phyloP scores from a whole-genome alignment of 2,113 vertebrate species.

The Tetrax tetrax region DNA sequence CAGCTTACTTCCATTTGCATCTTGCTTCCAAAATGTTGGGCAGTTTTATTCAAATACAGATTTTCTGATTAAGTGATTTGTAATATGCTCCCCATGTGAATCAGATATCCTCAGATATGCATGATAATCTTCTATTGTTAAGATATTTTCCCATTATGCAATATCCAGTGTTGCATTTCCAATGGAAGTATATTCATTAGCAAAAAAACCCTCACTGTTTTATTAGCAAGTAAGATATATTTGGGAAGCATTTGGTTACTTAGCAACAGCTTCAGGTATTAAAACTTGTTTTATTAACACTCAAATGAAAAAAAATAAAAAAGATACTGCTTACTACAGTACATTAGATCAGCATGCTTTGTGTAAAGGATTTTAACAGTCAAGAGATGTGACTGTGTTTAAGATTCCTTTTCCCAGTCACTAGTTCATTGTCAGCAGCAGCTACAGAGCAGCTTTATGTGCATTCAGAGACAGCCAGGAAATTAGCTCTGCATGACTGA shows the following conservation, averaged over 20 bases:
- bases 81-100: neutral
- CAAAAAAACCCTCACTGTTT: conserved; percentile 2
- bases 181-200: conserved; percentile 3
- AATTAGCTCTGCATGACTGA: conserved; percentile 85
- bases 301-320: neutral
- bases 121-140: neutral
- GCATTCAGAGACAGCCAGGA: conserved; percentile 82
- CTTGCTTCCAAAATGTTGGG: neutral
- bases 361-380: conserved; percentile 82
- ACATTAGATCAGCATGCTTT: conserved; percentile 72
- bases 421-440: conserved; percentile 81
- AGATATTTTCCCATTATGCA: conserved; percentile 18
- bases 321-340: conserved; percentile 42
- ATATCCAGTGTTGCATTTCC: neutral
- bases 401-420: conserved; percentile 82
- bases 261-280: conserved; percentile 70
- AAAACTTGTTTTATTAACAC: conserved; percentile 50
- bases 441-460: conserved; percentile 81
- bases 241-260: conserved; percentile 66
- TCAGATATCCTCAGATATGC: neutral
- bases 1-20: neutral
- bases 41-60: neutral
- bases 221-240: conserved; percentile 38
- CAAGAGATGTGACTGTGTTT: conserved; percentile 83
- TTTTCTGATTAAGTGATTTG: conserved; percentile 1